Conservation (phyloP, 1,140 invertebrate species). For the Lordiphosa stackelbergi region DNA sequence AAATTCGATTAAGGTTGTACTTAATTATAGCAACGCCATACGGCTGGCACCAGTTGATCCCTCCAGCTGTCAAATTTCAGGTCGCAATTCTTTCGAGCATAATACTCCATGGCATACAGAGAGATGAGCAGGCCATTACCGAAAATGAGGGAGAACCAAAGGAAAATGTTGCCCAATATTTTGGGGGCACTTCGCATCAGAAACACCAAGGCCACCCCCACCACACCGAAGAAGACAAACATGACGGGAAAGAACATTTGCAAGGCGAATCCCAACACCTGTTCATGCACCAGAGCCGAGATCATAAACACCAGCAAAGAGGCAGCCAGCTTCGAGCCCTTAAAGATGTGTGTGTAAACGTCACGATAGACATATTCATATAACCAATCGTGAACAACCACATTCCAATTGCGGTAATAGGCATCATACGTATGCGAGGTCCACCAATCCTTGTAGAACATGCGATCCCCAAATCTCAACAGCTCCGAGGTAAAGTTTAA, state of each 20-base stretch:
- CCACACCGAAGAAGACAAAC: slow-evolving; percentile 83
- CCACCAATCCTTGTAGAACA: slow-evolving; percentile 98
- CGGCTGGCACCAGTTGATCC: slow-evolving; percentile 53
- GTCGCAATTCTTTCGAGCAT: slow-evolving; percentile 87
- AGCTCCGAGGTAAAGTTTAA: slow-evolving; percentile 93
- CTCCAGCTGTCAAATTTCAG: slow-evolving; percentile 36
- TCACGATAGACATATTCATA: slow-evolving; percentile 95
- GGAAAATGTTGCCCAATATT: slow-evolving; percentile 85
- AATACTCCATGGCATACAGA: slow-evolving; percentile 91
- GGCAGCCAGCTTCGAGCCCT: slow-evolving; percentile 79
- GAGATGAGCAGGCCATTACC: slow-evolving; percentile 87
- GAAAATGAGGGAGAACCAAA: slow-evolving; percentile 88
- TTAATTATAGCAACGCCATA: slow-evolving; percentile 79
- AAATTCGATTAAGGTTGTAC: slow-evolving; percentile 1
- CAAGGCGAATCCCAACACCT: slow-evolving; percentile 87
- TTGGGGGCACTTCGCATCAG: slow-evolving; percentile 79
- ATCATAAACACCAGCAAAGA: slow-evolving; percentile 81
- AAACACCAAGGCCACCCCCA: slow-evolving; percentile 81
- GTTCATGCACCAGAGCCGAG: slow-evolving; percentile 90
- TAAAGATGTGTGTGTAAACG: slow-evolving; percentile 80
- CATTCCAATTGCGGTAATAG: slow-evolving; percentile 96
- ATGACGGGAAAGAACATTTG: slow-evolving; percentile 93
- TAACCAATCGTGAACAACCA: slow-evolving; percentile 96
- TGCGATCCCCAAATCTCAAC: slow-evolving; percentile 89
- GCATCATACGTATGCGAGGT: slow-evolving; percentile 87